Conservation (phyloP, 2,888 invertebrate genomes). For the Torymus auratus region DNA sequence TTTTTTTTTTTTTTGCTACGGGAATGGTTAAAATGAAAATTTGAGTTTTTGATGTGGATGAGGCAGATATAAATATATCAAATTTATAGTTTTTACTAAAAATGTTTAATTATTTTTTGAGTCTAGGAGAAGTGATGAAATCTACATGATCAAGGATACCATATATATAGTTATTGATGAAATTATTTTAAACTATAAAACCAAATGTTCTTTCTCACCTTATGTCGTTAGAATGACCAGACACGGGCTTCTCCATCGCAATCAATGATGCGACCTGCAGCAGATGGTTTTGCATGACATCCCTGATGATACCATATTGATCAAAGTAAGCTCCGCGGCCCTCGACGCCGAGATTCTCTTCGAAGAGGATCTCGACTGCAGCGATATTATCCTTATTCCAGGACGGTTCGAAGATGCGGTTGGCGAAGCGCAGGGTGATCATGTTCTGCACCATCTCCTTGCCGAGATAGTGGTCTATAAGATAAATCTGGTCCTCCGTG, state of each 20-base stretch:
- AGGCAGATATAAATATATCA: too few relatives aligned
- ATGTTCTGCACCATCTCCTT: slow-evolving; percentile 7
- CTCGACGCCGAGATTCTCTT: neutral
- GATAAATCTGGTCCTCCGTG: slow-evolving; percentile 1
- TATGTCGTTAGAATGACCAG: slow-evolving; percentile 12
- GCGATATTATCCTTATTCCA: neutral
- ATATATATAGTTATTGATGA: too few relatives aligned
- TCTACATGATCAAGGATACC: too few relatives aligned
- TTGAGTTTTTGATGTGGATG: too few relatives aligned
- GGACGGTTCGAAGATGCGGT: neutral
- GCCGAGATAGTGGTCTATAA: slow-evolving; percentile 3
- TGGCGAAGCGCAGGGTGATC: neutral
- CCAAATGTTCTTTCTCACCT: too few relatives aligned
- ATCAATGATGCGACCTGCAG: slow-evolving; percentile 13
- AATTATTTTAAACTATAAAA: slow-evolving; percentile 24
- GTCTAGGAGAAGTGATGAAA: too few relatives aligned
- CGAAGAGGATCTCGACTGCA: neutral
- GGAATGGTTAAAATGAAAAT: too few relatives aligned
- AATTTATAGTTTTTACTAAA: too few relatives aligned
- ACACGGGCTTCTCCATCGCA: slow-evolving; percentile 46
- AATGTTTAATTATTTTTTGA: too few relatives aligned
- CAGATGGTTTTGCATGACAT: slow-evolving; percentile 7
- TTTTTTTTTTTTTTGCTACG: too few relatives aligned
- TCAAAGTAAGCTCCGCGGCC: slow-evolving; percentile 7
- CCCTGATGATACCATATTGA: neutral